Percentiles rank a stretch among this genome's conserved stretches.
Conservation (phyloP, 2,113 vertebrate genomes). For the Peromyscus maniculatus region DNA sequence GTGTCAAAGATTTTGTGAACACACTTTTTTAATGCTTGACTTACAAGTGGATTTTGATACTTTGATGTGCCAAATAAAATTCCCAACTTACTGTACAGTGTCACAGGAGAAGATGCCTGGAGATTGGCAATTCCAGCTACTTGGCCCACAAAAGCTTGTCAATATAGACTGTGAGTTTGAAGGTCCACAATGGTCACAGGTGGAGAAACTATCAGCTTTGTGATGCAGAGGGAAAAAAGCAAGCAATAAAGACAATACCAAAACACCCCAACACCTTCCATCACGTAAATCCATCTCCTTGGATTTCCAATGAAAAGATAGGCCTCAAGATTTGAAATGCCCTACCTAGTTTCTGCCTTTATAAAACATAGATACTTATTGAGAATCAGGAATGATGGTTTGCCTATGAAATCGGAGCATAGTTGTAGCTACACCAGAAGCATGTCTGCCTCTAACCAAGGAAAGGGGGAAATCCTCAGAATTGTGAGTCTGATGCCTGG, state of each 20-base stretch:
- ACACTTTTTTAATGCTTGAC: slow-evolving; percentile 18
- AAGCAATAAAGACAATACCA: not conserved
- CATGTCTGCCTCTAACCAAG: not conserved
- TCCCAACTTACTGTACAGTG: not conserved
- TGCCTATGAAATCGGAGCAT: not conserved
- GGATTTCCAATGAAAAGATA: slow-evolving; percentile 2
- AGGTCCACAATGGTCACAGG: not conserved
- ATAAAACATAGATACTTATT: not conserved
- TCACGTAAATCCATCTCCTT: slow-evolving; percentile 30
- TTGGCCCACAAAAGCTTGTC: not conserved
- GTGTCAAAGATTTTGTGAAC: slow-evolving; percentile 37
- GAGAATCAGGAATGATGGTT: not conserved
- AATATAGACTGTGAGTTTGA: not conserved
- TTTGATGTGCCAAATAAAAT: slow-evolving; percentile 44
- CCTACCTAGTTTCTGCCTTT: not conserved
- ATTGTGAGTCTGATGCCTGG: not conserved
- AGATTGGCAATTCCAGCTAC: not conserved
- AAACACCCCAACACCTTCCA: not conserved
- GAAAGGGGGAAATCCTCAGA: not conserved
- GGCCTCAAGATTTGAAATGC: slow-evolving; percentile 16
- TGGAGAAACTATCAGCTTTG: not conserved
- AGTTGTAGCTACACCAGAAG: not conserved
- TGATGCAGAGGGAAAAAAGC: not conserved
- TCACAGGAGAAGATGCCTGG: slow-evolving; percentile 5
- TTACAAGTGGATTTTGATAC: slow-evolving; percentile 5